Conservation (phyloP, 35 echinoderm and acorn worm genomes). For the Diadema setosum region DNA sequence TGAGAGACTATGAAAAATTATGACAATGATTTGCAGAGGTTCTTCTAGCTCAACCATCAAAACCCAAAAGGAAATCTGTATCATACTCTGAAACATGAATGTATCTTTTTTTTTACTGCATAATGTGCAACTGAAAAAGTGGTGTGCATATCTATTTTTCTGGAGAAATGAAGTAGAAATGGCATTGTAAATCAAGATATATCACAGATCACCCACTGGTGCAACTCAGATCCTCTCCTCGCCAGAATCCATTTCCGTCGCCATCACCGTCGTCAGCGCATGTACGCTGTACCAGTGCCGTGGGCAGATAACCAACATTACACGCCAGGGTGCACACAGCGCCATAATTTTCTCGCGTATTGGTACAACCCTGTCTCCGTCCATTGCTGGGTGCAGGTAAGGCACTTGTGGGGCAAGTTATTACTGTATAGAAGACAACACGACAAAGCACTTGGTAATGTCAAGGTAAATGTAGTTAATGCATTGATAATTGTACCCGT, state of each 20-base stretch:
- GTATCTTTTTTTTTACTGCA: no score
- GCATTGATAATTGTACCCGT: no score
- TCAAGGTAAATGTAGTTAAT: not conserved
- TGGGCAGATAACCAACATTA: constrained; percentile 59
- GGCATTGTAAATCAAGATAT: no score
- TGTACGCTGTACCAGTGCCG: not conserved
- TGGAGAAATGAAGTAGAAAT: no score
- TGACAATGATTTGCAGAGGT: no score
- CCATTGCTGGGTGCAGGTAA: constrained; percentile 60
- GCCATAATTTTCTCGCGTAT: constrained; percentile 14
- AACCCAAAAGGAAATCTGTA: no score
- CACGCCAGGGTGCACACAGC: constrained; percentile 40
- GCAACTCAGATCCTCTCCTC: not conserved
- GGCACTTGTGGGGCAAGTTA: constrained; percentile 46
- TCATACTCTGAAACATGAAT: no score
- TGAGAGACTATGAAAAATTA: no score
- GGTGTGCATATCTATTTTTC: no score
- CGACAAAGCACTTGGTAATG: not conserved
- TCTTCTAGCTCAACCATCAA: no score
- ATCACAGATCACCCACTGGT: not conserved
- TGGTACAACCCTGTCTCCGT: constrained; percentile 45
- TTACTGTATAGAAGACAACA: not conserved
- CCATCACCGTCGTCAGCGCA: constrained; percentile 63
- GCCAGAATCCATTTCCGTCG: not conserved
- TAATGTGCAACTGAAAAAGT: no score